Base-by-base conservation (phyloP, 2,888 invertebrate species). In the Acleris laterana region DNA sequence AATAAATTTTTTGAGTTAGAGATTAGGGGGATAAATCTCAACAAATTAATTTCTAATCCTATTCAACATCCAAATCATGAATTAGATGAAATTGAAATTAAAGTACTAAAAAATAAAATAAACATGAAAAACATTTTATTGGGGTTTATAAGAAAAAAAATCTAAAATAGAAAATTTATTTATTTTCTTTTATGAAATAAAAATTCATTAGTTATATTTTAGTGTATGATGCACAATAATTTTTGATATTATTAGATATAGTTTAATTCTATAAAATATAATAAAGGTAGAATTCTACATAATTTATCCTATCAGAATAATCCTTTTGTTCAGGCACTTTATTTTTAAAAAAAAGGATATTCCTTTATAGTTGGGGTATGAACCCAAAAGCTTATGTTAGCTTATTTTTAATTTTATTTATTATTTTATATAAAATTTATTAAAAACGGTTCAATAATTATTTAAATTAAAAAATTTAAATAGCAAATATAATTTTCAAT, bases 241-340 rank as follows among this genome's bases (percentile, higher is more conserved):
- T 94, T 94, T 94, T 94, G 94, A 94, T 91, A 83, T 82, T 94
- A 92, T 89, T 78, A 85, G 94, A 71, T 93, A 90, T 93, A 93
- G 94, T 94, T 94, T 94, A 83, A 94, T 92, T 94, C 94, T 93
- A 90, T 92, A 93, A 93, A 89, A 90, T 93, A 82, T 94, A 94
- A 94, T 94, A 94, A 94, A 94, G 94, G 84, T 87, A 88, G 74
- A 72, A 68, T 62, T 62, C 68, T 87, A 87, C 85, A 79, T 88
- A 70, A 84, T 87, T 87, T 89, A 88, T 81, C 60, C 89, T 88
- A 88, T 89, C 89, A 89, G 87, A 88, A 86, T 89, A 89, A 86
- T 78, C 88, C 87, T 89, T 88, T 62, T 87, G 74, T 74, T 88
- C 88, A 88, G 89, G 89, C 89, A 88, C 87, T 87, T 87, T 87